phyloP scores from a whole-genome alignment of 2,888 invertebrate species.

The Cephus sareptanus region DNA sequence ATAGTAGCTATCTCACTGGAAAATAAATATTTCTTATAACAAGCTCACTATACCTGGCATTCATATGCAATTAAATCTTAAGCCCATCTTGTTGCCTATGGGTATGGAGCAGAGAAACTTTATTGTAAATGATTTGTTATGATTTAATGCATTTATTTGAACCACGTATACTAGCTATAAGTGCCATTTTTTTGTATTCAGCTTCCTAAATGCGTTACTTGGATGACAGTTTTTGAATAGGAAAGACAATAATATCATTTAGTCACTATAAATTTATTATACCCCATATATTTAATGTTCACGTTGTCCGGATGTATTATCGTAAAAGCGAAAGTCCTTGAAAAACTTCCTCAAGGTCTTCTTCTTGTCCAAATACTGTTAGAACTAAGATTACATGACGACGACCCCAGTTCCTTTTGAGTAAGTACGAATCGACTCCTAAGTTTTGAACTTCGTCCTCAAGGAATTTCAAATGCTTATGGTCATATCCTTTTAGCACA shows the following conservation, averaged over 20 bases:
- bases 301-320: slow-evolving; percentile 16
- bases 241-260: neutral
- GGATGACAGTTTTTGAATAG: neutral
- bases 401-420: slow-evolving; percentile 35
- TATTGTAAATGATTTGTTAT: neutral
- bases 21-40: neutral
- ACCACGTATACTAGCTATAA: neutral
- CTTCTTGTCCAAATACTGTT: slow-evolving; percentile 67
- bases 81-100: neutral
- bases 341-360: slow-evolving; percentile 64
- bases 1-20: neutral
- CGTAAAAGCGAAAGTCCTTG: slow-evolving; percentile 50
- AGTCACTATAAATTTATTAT: neutral
- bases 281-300: neutral
- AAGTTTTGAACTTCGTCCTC: slow-evolving; percentile 32
- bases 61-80: neutral
- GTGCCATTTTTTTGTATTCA: neutral
- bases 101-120: neutral
- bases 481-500: slow-evolving; percentile 40
- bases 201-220: neutral
- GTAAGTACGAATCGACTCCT: slow-evolving; percentile 31
- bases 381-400: slow-evolving; percentile 56
- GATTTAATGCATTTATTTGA: neutral
- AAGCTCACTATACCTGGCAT: neutral
- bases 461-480: slow-evolving; percentile 46